Evolutionary conservation across 2,888 invertebrate genomes (phyloP), one percentile per base, ranked within the genome.

Genomic region (Ephialtes manifestator): DNA sequence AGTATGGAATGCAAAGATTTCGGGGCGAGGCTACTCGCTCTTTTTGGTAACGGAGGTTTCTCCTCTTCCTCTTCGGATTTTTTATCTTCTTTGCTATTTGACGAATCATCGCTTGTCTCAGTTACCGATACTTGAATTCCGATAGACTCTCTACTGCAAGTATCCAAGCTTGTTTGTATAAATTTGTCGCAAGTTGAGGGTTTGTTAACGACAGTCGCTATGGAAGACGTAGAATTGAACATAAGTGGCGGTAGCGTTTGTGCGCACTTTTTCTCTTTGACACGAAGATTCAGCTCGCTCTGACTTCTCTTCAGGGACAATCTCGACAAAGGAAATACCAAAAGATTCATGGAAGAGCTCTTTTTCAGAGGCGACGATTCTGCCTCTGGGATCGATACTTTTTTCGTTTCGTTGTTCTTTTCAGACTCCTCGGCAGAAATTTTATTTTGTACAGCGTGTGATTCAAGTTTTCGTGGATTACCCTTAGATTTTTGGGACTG

Each of bases 161-260:
- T 70, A 28, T 88, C 88, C 20, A 92, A 78, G 51, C 90, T 93
- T 28, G 94, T 94, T 76, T 93, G 92, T 87, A 92, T 92, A 31
- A 93, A 87, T 86, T 94, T 94, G 78, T 94, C 93, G 75, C 92
- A 93, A 11, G 93, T 93, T 0, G 86, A 43, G 5, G 93, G 93
- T 86, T 93, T 94, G 71, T 88, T 88, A 13, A 94, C 93, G 63
- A 94, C 92, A 1, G 94, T 94, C 0, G 94, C 92, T 31, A 94
- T 92, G 2, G 94, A 94, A 1, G 94, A 94, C 0, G 94, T 91
- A 0, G 94, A 94, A 65, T 93, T 90, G 63, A 93, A 94, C n/a
- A 93, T 92, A 10, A 92, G 65, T 2, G 91, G 89, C 15, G 91
- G 85, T 4, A 87, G 46, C 4, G 83, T 75, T 48, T 76, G 76